Evolutionary conservation across 1,140 invertebrate genomes (phyloP), one percentile per base, ranked within the genome.

Genomic region (Apis laboriosa): DNA sequence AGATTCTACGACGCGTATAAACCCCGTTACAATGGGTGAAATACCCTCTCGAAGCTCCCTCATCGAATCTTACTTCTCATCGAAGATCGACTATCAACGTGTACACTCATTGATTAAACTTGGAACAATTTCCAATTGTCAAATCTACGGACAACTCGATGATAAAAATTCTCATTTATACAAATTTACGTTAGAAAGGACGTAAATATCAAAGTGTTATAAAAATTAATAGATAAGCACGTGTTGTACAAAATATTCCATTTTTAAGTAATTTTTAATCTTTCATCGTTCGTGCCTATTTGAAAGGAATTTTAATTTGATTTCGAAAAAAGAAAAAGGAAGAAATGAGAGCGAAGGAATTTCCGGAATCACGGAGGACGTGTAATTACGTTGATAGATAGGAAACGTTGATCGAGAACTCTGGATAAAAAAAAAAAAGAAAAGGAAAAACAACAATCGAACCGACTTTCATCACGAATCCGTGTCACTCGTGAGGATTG

Each of bases 401-500:
- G 21, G 1, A 13, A 64, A 53, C 51, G 24, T 61, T 28, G 15
- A 63, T 61, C 12, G 56, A 73, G 56, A 58, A 63, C 17, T 8
- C 1, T 5, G 34, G 34, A 43, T 43, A 9, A 13, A 28, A 15
- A 24, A 64, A 28, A 12, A 17, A 28, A 64, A 28, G 24, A 64
- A 28, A 64, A 17, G 8, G 7, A 34, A 61, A 55, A 72, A 78
- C 17, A 64, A 70, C 60, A 74, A 74, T 58, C 56, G 82, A 53
- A 43, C 34, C 34, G 43, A 13, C 56, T 79, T 84, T 51, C 15
- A 53, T 55, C 24, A 58, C 49, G 83, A 73, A 53, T 84, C 34
- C 24, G 51, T 61, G 28, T 34, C 63, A 49, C 8, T 58, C 66
- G 5, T 7, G 34, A 43, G 58, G 75, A 80, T 84, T 77, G 83